Percentiles rank a stretch among this genome's conserved stretches.
Conservation (phyloP, 2,113 vertebrate genomes). For the Dromiciops gliroides region DNA sequence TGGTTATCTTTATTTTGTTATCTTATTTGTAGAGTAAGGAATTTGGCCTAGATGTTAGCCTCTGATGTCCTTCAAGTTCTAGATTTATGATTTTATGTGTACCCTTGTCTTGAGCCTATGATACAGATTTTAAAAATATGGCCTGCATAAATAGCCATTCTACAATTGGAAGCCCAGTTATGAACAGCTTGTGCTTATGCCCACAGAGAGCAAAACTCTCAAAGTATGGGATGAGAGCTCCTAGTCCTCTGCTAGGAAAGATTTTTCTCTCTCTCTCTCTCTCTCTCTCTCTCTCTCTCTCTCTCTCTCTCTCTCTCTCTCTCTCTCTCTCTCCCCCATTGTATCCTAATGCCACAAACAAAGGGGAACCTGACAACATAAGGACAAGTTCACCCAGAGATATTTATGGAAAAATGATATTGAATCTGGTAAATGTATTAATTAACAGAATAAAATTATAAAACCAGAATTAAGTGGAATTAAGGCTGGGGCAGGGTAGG, state of each 20-base stretch:
- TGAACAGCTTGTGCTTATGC: not conserved
- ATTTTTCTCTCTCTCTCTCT: not conserved
- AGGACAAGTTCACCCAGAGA: not conserved
- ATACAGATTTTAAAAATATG: not conserved
- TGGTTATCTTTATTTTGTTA: not conserved
- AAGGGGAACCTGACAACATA: not conserved
- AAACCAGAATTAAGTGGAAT: too few relatives aligned
- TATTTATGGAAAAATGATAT: not conserved
- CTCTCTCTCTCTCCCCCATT: not conserved
- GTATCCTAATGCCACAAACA: not conserved
- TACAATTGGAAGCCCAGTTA: not conserved
- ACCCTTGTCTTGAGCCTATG: not conserved
- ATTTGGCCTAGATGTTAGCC: not conserved
- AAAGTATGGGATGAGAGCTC: not conserved
- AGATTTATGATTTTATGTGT: not conserved
- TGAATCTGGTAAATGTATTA: too few relatives aligned
- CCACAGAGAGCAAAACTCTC: not conserved
- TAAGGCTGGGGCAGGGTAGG: too few relatives aligned
- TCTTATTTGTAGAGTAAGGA: not conserved
- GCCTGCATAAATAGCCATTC: not conserved
- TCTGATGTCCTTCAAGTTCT: not conserved
- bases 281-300: not conserved
- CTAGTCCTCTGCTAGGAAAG: not conserved
- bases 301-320: not conserved
- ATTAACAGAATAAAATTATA: too few relatives aligned